Base-by-base conservation (phyloP, 2,888 invertebrate species). In the Scaptomyza polygonia region DNA sequence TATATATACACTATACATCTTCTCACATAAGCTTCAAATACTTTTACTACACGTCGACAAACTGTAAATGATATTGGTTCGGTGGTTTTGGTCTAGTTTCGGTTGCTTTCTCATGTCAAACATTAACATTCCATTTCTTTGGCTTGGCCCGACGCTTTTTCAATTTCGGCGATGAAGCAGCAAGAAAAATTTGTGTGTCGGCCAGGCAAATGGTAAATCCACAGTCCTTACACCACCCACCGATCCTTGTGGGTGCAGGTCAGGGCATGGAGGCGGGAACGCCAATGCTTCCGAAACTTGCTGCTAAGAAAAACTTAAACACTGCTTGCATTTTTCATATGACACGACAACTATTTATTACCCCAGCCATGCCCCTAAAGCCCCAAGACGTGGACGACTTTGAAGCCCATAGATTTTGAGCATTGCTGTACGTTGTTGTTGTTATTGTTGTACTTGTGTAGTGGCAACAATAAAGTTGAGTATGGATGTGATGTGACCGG, bases 241-340 rank as follows among this genome's bases (percentile, higher is more conserved):
- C 32, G 21, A 40, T 6, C 16, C 12, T 34, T 12, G 12, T 48
- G 9, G 18, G 8, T 6, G 18, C 34, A 14, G 11, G 6, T 36
- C 12, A 7, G 14, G 47, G 7, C 30, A 48, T 47, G 30, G 56
- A 30, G 14, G 25, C 49, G 39, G 48, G 36, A 14, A 30, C 4
- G 12, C 43, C 12, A 53, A 64, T 47, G 52, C 59, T 63, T 64
- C 16, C 68, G 59, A 48, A 62, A 27, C 57, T 64, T 56, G 45
- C 51, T 65, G 69, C 70, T 68, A 67, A 70, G 45, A 67, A 47
- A 65, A 83, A 76, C 82, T 82, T 83, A 73, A 86, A 80, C 86
- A 83, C 86, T 78, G 73, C 82, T 83, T 82, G 84, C 84, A 86
- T 82, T 82, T 82, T 82, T 86, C 82, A 65, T 78, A 86, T 83